phyloP scores from a whole-genome alignment of 2,797 vertebrate species.

The Chromobotia macracanthus region DNA sequence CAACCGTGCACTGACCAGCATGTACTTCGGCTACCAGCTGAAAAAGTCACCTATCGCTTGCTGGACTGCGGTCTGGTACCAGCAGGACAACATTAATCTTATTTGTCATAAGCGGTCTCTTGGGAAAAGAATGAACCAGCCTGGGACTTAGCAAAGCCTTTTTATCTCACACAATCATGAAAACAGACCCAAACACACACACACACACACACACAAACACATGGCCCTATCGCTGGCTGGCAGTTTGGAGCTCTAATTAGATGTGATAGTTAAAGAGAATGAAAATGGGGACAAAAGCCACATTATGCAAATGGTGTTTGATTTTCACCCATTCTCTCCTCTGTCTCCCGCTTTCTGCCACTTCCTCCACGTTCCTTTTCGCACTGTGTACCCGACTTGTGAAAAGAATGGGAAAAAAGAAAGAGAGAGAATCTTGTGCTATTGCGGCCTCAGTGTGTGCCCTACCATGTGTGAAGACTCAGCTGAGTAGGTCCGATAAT shows the following conservation, averaged over 20 bases:
- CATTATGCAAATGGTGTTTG: slow-evolving; percentile 76
- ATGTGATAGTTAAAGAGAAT: slow-evolving; percentile 74
- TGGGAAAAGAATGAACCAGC: slow-evolving; percentile 55
- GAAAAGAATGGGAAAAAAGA: slow-evolving; percentile 51
- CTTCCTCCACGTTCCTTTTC: slow-evolving; percentile 55
- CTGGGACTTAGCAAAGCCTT: slow-evolving; percentile 61
- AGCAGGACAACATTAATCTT: slow-evolving; percentile 64
- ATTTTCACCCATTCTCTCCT: slow-evolving; percentile 67
- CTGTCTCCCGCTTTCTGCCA: slow-evolving; percentile 54
- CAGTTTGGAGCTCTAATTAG: slow-evolving; percentile 80
- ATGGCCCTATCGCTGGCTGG: slow-evolving; percentile 63
- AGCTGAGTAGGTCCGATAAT: slow-evolving; percentile 65
- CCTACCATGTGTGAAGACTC: slow-evolving; percentile 61
- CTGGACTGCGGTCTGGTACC: slow-evolving; percentile 54
- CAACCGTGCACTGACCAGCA: slow-evolving; percentile 41
- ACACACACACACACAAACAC: slow-evolving; percentile 19
- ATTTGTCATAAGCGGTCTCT: slow-evolving; percentile 65
- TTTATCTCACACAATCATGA: slow-evolving; percentile 64
- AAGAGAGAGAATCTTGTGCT: slow-evolving; percentile 51
- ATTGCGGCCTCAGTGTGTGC: slow-evolving; percentile 52
- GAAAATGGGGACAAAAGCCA: slow-evolving; percentile 74
- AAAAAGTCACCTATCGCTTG: slow-evolving; percentile 58
- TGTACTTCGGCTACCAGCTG: slow-evolving; percentile 49
- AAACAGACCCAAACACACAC: slow-evolving; percentile 49
- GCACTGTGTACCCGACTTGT: slow-evolving; percentile 58